A percentile compares a stretch with the other conserved stretches of the same genome.
Evolutionary conservation across 2,797 vertebrate genomes (phyloP).

Genomic region (Sciurus vulgaris): DNA sequence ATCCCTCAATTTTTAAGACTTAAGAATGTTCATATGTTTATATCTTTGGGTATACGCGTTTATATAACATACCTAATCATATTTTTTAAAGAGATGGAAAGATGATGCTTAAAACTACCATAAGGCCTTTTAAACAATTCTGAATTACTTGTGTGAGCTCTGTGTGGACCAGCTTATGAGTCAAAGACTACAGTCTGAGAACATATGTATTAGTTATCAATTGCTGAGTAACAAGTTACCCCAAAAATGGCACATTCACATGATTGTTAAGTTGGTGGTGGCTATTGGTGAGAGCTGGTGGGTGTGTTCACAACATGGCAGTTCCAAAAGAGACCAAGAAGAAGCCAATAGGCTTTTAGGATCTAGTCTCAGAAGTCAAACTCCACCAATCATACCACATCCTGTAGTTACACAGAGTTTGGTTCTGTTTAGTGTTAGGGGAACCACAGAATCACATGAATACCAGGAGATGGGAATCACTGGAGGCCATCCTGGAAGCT

Average conservation of each 20-base stretch:
- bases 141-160: neutral
- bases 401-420: neutral
- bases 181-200: slow-evolving; percentile 1
- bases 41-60: neutral
- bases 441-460: neutral
- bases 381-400: neutral
- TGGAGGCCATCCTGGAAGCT: neutral
- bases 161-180: neutral
- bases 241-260: neutral
- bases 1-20: neutral
- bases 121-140: neutral
- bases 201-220: slow-evolving; percentile 6
- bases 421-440: neutral
- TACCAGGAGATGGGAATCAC: neutral
- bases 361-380: neutral
- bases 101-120: neutral
- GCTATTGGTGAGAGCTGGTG: fast-evolving
- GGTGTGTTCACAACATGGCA: neutral
- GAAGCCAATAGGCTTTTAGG: neutral
- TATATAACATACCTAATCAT: neutral
- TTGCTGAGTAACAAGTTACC: neutral
- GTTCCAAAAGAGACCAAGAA: neutral
- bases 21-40: neutral
- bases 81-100: neutral
- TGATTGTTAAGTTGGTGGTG: neutral